phyloP scores from a whole-genome alignment of 1,140 invertebrate genomes.

The Myzus persicae region DNA sequence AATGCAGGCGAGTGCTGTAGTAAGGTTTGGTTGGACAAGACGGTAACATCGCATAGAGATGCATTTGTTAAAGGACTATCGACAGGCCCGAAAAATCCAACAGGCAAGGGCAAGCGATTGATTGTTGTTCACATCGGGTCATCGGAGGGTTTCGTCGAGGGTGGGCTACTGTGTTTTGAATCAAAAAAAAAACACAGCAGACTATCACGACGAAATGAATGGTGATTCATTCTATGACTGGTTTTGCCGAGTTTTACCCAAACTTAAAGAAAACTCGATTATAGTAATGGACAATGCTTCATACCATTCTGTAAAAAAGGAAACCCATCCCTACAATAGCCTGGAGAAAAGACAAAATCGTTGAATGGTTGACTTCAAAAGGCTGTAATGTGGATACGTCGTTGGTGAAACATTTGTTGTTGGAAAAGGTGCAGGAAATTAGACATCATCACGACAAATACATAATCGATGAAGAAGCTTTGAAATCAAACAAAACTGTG shows the following conservation, averaged over 20 bases:
- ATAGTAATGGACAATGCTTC: too few species aligned
- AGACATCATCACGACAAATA: too few species aligned
- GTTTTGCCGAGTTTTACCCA: background rate
- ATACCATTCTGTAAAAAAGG: background rate
- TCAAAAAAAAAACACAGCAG: background rate
- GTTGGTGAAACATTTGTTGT: too few species aligned
- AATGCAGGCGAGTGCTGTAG: conserved; percentile 21
- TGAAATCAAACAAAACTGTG: too few species aligned
- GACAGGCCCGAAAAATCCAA: background rate
- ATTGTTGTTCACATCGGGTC: conserved; percentile 27
- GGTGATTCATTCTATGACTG: background rate
- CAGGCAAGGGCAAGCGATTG: background rate
- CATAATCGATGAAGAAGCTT: too few species aligned
- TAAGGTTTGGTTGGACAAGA: background rate
- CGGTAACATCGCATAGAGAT: too few species aligned
- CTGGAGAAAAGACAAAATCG: too few species aligned
- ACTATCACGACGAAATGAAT: background rate
- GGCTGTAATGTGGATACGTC: too few species aligned
- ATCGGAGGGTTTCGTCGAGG: background rate
- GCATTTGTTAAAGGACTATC: background rate
- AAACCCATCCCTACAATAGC: too few species aligned
- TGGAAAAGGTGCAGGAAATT: too few species aligned
- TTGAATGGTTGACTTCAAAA: too few species aligned
- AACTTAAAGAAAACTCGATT: background rate
- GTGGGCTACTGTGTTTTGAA: background rate